phyloP scores from a whole-genome alignment of 2,797 vertebrate genomes.

The Eutrigla gurnardus region DNA sequence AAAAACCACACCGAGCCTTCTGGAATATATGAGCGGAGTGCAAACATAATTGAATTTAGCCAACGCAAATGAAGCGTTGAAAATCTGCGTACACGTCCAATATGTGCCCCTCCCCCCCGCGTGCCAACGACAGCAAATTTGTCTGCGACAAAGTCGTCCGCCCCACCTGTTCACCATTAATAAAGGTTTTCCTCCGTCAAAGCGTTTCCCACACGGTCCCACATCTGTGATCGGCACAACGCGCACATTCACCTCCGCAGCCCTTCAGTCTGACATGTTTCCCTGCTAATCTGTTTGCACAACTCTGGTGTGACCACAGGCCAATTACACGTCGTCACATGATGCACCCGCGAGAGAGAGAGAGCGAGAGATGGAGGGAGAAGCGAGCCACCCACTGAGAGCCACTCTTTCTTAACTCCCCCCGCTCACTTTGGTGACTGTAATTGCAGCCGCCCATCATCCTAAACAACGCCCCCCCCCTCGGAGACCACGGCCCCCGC shows the following conservation, averaged over 20 bases:
- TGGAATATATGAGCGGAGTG: slow-evolving; percentile 46
- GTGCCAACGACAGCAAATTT: slow-evolving; percentile 48
- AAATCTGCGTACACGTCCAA: slow-evolving; percentile 24
- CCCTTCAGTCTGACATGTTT: slow-evolving; percentile 73
- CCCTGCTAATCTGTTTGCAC: slow-evolving; percentile 83
- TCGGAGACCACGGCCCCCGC: slow-evolving; percentile 57
- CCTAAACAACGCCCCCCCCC: slow-evolving; percentile 65
- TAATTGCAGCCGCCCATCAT: slow-evolving; percentile 77
- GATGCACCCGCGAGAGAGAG: slow-evolving; percentile 58
- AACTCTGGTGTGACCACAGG: slow-evolving; percentile 78
- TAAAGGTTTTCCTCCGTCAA: slow-evolving; percentile 72
- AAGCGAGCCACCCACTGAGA: slow-evolving; percentile 69
- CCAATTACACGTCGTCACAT: slow-evolving; percentile 76
- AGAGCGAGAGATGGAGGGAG: slow-evolving; percentile 49
- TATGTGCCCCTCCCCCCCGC: slow-evolving; percentile 4
- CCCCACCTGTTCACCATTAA: slow-evolving; percentile 75
- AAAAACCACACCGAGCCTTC: slow-evolving; percentile 42
- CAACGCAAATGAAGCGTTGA: slow-evolving; percentile 51
- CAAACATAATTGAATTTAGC: slow-evolving; percentile 55
- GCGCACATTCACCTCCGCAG: slow-evolving; percentile 72
- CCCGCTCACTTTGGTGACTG: slow-evolving; percentile 45
- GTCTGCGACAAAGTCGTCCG: slow-evolving; percentile 58
- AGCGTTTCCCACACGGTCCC: slow-evolving; percentile 74
- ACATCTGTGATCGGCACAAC: slow-evolving; percentile 77
- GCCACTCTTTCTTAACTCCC: slow-evolving; percentile 33